Base-by-base conservation (phyloP, 2,888 invertebrate species). In the Seira sanloemensis region DNA sequence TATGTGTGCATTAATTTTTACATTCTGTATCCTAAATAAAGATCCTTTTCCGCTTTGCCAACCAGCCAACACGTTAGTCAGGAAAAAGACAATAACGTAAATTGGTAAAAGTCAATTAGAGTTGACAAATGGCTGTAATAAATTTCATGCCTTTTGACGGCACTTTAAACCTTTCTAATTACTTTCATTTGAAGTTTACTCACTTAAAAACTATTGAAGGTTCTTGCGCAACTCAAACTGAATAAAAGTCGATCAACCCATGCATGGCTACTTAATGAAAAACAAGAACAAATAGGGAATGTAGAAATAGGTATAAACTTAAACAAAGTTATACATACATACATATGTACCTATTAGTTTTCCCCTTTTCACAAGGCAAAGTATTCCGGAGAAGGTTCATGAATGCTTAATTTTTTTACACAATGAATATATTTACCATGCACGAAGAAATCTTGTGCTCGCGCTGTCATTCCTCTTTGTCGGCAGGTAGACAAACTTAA, bases 41-140 rank as follows among this genome's bases (percentile, higher is more conserved):
- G n/a, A n/a, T n/a, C n/a, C n/a, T n/a, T n/a, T n/a, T n/a, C n/a
- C n/a, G n/a, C n/a, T n/a, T n/a, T n/a, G n/a, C n/a, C n/a, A n/a
- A n/a, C n/a, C n/a, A n/a, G n/a, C n/a, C n/a, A n/a, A n/a, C n/a
- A n/a, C n/a, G n/a, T n/a, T n/a, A n/a, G n/a, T n/a, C n/a, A n/a
- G n/a, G 50, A 50, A 18, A 12, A 50, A 18, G n/a, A 50, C 50
- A 50, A 50, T 50, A 50, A 50, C 12, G n/a, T 18, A 50, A 50
- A 50, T 25, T 66, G 46, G 37, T 65, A 46, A 78, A 78, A 81
- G 81, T 81, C 85, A 85, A 85, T 85, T 85, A 81, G 78, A 46
- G 76, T 84, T 88, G 86, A 86, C 84, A 86, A 88, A 88, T 86
- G 68, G 82, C 84, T 69, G 76, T 78, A 79, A 78, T 87, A 87